Evolutionary conservation across 2,113 vertebrate species (phyloP), one percentile per base, ranked within the genome.

Genomic region (Ploceus nigricollis): DNA sequence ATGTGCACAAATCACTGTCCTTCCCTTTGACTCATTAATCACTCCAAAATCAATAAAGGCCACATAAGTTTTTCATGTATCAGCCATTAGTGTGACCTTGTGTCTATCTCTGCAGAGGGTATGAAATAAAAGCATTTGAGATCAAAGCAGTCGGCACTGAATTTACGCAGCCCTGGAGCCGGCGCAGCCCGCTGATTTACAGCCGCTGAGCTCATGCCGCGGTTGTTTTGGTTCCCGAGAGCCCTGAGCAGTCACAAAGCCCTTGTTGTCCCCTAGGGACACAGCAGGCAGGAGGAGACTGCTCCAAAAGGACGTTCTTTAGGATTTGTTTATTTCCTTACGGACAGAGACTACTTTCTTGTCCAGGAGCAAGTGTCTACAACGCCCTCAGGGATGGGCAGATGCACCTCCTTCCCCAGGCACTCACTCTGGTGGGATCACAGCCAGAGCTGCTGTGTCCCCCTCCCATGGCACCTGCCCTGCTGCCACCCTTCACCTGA

Each of bases 1-100:
- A 4, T 11, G 8, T 22, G 78, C 66, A 30, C 93, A 93, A 95
- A 91, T 93, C 93, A 90, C 44, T 17, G 4, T 51, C 87, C 77
- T 84, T 89, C 82, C 68, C 57, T 82, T 56, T 44, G 37, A 69
- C 60, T 75, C 92, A 72, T 93, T 75, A 89, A 95, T 96, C 87
- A 91, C 75, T 44, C 70, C 77, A 92, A 71, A 87, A 94, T 94
- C 94, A 81, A 95, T 93, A 87, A 60, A 50, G 31, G 42, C 75
- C 80, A 75, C 89, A 48, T 57, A 47, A 15, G 68, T 91, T 94
- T 93, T 91, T 88, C 78, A 90, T 66, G 95, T 83, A 69, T 33
- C 96, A 92, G 81, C 89, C 70, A 42, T 93, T 82, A 79, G 93
- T 42, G 72, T 93, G 97, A 93, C 94, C 93, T 95, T 96, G 85